phyloP scores from a whole-genome alignment of 2,113 vertebrate species.

The Hoplias malabaricus region DNA sequence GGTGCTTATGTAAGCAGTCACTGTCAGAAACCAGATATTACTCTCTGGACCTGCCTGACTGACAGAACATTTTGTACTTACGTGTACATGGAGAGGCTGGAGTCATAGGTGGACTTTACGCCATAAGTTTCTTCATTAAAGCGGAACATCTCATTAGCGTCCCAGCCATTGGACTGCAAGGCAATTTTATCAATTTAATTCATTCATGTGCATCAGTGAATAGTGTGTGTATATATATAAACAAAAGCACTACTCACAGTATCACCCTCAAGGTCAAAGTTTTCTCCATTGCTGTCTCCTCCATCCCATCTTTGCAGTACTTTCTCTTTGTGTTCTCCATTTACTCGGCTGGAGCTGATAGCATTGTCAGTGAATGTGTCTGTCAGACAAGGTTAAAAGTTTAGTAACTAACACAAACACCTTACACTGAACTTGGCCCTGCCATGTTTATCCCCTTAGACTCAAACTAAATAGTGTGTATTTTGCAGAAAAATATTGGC shows the following conservation, averaged over 20 bases:
- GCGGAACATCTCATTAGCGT: constrained; percentile 91
- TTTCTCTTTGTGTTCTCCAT: constrained; percentile 89
- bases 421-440: too few species aligned
- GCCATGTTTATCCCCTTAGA: too few species aligned
- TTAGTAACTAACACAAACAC: not conserved
- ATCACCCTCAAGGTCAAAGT: constrained; percentile 85
- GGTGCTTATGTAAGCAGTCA: too few species aligned
- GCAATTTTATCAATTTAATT: not conserved
- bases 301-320: constrained; percentile 88
- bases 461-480: too few species aligned
- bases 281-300: constrained; percentile 85
- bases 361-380: constrained; percentile 88
- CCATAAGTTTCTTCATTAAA: constrained; percentile 90
- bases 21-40: too few species aligned
- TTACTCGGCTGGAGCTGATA: constrained; percentile 81
- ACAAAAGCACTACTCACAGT: constrained; percentile 68
- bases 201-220: not conserved
- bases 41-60: too few species aligned
- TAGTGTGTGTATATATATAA: not conserved
- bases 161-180: constrained; percentile 87
- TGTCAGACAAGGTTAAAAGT: constrained; percentile 50
- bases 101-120: constrained; percentile 88
- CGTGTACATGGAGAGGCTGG: constrained; percentile 90
- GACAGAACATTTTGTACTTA: too few species aligned
- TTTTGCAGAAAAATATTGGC: too few species aligned